phyloP scores from a whole-genome alignment of 2,888 invertebrate species.

The Cryptops parisi region DNA sequence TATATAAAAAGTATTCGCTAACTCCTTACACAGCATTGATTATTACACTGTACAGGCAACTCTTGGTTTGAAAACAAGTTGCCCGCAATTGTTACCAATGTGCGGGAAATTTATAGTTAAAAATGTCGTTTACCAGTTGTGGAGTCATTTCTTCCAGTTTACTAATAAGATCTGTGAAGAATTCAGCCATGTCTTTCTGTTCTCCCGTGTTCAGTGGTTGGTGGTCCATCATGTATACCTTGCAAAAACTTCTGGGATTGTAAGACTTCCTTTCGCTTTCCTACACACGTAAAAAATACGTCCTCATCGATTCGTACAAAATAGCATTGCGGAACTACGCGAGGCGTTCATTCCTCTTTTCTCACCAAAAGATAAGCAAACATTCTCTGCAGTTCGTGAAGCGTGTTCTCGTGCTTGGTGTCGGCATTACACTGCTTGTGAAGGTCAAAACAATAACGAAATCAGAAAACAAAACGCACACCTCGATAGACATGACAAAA shows the following conservation, averaged over 20 bases:
- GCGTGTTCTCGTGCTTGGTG: conserved; percentile 63
- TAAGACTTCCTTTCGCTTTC: conserved; percentile 92
- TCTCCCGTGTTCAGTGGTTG: conserved; percentile 91
- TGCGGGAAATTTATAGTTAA: too few relatives aligned
- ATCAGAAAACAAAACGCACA: not conserved
- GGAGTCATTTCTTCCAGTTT: conserved; percentile 93
- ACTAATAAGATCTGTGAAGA: conserved; percentile 90
- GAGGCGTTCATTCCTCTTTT: not conserved
- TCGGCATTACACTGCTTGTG: conserved; percentile 38
- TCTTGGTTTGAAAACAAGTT: too few relatives aligned
- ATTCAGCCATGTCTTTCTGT: conserved; percentile 97
- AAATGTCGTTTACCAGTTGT: conserved; percentile 38
- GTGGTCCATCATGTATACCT: conserved; percentile 94
- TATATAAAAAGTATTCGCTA: too few relatives aligned
- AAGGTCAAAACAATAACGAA: not conserved
- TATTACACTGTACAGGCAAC: too few relatives aligned
- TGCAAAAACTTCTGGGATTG: conserved; percentile 87
- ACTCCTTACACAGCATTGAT: too few relatives aligned
- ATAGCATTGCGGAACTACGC: not conserved
- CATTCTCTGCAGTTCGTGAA: conserved; percentile 83
- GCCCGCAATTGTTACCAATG: too few relatives aligned
- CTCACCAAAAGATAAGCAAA: conserved; percentile 73
- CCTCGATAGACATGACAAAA: not conserved
- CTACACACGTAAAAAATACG: conserved; percentile 29
- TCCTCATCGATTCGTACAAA: not conserved